These are phyloP conservation scores for Penaeus chinensis DNA, from an alignment of 1,140 invertebrate genomes.

Conservation along the genomic window DNA sequence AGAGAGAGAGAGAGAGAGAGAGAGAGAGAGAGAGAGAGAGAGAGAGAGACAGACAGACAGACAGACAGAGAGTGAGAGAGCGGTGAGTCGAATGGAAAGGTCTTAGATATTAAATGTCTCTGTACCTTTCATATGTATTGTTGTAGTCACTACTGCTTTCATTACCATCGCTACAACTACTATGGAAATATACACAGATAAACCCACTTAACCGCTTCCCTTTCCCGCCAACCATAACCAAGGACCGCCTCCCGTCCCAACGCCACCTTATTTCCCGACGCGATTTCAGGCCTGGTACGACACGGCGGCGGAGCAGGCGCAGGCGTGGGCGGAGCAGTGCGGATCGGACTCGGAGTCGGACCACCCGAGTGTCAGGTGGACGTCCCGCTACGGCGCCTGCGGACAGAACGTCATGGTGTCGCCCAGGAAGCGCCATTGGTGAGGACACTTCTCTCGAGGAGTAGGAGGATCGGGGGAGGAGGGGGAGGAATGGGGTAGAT, in stretches of 20 bases:
- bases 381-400: conserved; percentile 78
- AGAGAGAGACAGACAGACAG: no score
- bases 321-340: conserved; percentile 80
- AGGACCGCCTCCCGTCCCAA: neutral
- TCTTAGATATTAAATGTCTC: no score
- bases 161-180: no score
- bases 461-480: no score
- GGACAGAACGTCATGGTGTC: conserved; percentile 87
- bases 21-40: no score
- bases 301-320: conserved; percentile 77
- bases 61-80: no score
- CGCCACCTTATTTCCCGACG: neutral
- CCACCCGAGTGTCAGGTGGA: conserved; percentile 75
- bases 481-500: no score
- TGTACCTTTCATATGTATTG: neutral
- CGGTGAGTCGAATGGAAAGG: no score
- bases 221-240: no score
- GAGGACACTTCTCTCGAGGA: conserved; percentile 65
- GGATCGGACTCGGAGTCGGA: conserved; percentile 76
- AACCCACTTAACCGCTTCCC: no score
- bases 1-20: no score
- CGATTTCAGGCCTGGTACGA: conserved; percentile 78
- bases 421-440: conserved; percentile 83
- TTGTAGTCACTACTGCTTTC: neutral
- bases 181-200: no score